phyloP scores from a whole-genome alignment of 2,797 vertebrate species.

The Acanthurus tractus region DNA sequence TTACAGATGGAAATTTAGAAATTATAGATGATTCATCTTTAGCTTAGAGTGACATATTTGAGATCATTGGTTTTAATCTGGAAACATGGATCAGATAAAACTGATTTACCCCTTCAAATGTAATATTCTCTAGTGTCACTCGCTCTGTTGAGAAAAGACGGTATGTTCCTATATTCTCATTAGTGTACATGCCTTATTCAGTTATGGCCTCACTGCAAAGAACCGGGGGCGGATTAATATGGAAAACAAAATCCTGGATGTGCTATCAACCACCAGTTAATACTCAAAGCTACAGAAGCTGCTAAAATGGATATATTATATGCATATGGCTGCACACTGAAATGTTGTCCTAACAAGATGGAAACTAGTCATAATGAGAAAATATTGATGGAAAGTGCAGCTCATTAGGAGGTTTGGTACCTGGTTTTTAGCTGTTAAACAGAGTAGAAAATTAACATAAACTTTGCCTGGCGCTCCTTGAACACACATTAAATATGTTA shows the following conservation, averaged over 20 bases:
- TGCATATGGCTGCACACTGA: not conserved
- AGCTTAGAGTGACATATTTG: not conserved
- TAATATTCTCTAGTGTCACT: slow-evolving; percentile 1
- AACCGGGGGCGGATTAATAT: not conserved
- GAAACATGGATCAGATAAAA: not conserved
- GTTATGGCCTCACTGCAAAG: not conserved
- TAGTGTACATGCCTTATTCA: not conserved
- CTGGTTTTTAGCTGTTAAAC: not conserved
- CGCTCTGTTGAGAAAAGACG: not conserved
- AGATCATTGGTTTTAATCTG: slow-evolving; percentile 1
- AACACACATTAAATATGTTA: slow-evolving; percentile 11
- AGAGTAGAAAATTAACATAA: not conserved
- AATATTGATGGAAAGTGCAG: not conserved
- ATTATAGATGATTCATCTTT: not conserved
- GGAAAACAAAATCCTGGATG: not conserved
- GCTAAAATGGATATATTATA: not conserved
- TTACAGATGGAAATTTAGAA: not conserved
- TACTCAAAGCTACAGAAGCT: not conserved
- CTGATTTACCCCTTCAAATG: slow-evolving; percentile 8
- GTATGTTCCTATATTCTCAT: not conserved
- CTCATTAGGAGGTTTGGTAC: not conserved
- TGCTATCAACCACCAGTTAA: not conserved
- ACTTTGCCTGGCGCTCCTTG: not conserved
- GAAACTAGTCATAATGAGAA: not conserved
- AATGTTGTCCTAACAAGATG: not conserved